Evolutionary conservation across 2,797 vertebrate species (phyloP), one percentile per base, ranked within the genome.

Genomic region (Sternarchorhynchus goeldii): DNA sequence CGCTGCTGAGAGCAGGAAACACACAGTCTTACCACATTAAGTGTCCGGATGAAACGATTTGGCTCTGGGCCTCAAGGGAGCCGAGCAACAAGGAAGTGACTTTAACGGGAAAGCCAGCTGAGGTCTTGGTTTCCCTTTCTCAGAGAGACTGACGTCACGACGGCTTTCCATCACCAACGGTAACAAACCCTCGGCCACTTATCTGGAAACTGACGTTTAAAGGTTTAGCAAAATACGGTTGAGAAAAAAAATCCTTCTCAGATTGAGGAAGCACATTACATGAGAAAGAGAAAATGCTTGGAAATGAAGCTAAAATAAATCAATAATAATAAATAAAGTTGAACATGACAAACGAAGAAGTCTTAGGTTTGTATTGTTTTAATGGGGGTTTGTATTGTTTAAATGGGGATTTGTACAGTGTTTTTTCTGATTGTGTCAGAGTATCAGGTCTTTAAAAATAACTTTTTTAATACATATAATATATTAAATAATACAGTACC

Each of bases 11-110:
- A 25, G 25, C 25, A 25, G 25, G 25, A 25, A 50, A 50, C 45
- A 50, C 45, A 50, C 18, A 25, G 34, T 36, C 3, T n/a, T 32
- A 55, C 3, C 25, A 20, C 20, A 45, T 58, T 5, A 34, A 75
- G 57, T 34, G 58, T 76, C 63, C 83, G 75, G 86, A 85, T 86
- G 78, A 76, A 84, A 78, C 39, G 4, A 62, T 73, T 68, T 18
- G 5, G 6, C 72, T 89, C 79, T 82, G 76, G 83, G 84, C 83
- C 75, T 56, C 25, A 25, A 25, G 79, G 78, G 84, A 79, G 77
- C 79, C 56, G 82, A 72, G 58, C 87, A 88, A 88, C 87, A 86
- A 90, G 91, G 92, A 93, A 92, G 90, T 90, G 76, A 75, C 85
- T 73, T 58, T 2, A 82, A 91, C 88, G 73, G 89, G 88, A 92